Evolutionary conservation across 2,888 invertebrate genomes (phyloP).

Genomic region (Pterostichus madidus): DNA sequence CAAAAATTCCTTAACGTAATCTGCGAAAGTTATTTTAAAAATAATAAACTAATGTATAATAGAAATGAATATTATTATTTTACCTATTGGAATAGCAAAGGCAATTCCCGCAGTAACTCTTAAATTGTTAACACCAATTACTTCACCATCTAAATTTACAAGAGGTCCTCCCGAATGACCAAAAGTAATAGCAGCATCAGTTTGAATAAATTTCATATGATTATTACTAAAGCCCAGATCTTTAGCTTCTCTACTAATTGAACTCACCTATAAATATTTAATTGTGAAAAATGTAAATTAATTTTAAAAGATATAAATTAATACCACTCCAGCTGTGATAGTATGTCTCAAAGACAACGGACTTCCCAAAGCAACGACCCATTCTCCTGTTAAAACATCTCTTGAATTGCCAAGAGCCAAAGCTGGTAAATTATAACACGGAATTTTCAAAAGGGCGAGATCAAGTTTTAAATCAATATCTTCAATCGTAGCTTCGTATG

Average conservation of each 20-base stretch:
- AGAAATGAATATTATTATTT: neutral
- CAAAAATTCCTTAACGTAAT: slow-evolving; percentile 89
- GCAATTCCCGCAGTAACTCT: slow-evolving; percentile 95
- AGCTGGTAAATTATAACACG: slow-evolving; percentile 85
- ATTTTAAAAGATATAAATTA: neutral
- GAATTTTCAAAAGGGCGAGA: slow-evolving; percentile 92
- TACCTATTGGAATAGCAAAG: slow-evolving; percentile 92
- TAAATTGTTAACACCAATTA: slow-evolving; percentile 95
- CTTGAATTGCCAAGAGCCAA: slow-evolving; percentile 89
- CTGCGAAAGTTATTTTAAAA: slow-evolving; percentile 71
- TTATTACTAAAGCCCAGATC: slow-evolving; percentile 83
- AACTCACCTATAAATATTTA: slow-evolving; percentile 73
- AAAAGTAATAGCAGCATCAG: slow-evolving; percentile 96
- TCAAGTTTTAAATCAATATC: slow-evolving; percentile 92
- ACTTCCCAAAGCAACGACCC: slow-evolving; percentile 97
- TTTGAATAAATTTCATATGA: slow-evolving; percentile 92
- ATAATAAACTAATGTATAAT: neutral
- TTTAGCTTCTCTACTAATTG: slow-evolving; percentile 83
- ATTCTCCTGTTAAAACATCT: slow-evolving; percentile 91
- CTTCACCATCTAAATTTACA: slow-evolving; percentile 95
- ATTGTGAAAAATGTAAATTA: neutral
- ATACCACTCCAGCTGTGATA: slow-evolving; percentile 93
- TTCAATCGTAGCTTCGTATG: slow-evolving; percentile 84
- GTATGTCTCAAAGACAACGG: slow-evolving; percentile 94
- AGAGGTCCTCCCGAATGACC: slow-evolving; percentile 98